Evolutionary conservation across 2,113 vertebrate genomes (phyloP).

Genomic region (Poicephalus gulielmi): DNA sequence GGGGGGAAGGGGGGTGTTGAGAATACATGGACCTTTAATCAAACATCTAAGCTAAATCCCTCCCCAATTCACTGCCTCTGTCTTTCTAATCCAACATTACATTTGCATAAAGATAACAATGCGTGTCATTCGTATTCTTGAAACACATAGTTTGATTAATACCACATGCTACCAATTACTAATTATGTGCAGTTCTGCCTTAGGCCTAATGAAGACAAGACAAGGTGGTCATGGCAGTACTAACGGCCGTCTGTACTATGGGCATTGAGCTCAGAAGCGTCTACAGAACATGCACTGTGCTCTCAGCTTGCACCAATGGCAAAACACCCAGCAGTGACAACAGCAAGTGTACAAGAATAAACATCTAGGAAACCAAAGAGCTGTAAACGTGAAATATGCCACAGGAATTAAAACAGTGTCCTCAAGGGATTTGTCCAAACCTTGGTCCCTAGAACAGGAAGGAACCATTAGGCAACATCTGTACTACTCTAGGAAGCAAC

Average conservation of each 20-base stretch:
- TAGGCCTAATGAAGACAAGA: background rate
- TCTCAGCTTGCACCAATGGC: background rate
- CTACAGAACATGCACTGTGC: background rate
- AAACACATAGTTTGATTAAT: background rate
- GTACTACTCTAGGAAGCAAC: background rate
- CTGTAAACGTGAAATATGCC: background rate
- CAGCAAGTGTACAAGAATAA: background rate
- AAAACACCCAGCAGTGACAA: background rate
- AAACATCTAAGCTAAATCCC: background rate
- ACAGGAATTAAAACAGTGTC: background rate
- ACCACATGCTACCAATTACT: background rate
- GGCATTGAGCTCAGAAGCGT: background rate
- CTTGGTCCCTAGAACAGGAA: background rate
- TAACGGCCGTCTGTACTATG: fast-evolving
- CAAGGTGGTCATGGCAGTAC: background rate
- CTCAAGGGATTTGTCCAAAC: background rate
- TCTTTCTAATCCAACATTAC: background rate
- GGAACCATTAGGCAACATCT: background rate
- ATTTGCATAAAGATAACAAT: background rate
- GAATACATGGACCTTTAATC: background rate
- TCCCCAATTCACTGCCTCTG: background rate
- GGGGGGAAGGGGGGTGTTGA: too few species aligned
- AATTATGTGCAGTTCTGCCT: background rate
- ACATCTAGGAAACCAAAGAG: background rate
- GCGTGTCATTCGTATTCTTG: background rate